Base-by-base conservation (phyloP, 2,888 invertebrate genomes). In the Brachyopa scutellaris region DNA sequence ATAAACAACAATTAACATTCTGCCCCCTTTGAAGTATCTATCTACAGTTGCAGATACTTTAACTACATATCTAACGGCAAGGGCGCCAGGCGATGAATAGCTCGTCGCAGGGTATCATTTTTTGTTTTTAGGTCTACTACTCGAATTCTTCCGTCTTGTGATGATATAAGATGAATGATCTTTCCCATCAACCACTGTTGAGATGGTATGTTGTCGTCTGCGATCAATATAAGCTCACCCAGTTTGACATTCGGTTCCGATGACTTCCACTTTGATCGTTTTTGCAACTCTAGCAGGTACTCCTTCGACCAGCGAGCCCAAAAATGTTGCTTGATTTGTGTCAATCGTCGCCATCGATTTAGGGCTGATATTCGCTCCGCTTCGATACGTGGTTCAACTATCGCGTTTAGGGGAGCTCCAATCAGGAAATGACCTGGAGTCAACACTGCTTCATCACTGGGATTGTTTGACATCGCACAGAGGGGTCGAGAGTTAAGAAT, bases 401-500 rank as follows among this genome's bases (percentile, higher is more conserved):
- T 36, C 1, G 53, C 15, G 21, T 19, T 36, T n/a, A 36, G 19
- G 6, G 36, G 33, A 9, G n/a, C 21, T 15, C 55, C 38, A 23
- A 57, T 23, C 17, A 38, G 7, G 9, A 38, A 38, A 21, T 55
- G 53, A 3, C 53, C 53, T n/a, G 67, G 80, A 9, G 67, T 72
- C 6, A 72, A 26, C 1, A 29, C 45, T 23, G 17, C 29, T n/a
- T 66, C 57, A 42, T 72, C 72, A 19, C 38, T 67, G 6, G 73
- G 59, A 15, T 73, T 61, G 9, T 19, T 29, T 3, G 70, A 57
- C 31, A 78, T 40, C 11, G 31, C 42, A 42, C 11, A 13, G 6
- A 57, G 13, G 2, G 66, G 33, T 6, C 42, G 19, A 21, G 47
- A 49, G 11, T 53, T 87, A 0, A 86, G 36, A n/a, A n/a, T n/a